These are phyloP conservation scores for Syngnathus scovelli DNA, from an alignment of 2,113 vertebrate genomes.

Conservation along the genomic window DNA sequence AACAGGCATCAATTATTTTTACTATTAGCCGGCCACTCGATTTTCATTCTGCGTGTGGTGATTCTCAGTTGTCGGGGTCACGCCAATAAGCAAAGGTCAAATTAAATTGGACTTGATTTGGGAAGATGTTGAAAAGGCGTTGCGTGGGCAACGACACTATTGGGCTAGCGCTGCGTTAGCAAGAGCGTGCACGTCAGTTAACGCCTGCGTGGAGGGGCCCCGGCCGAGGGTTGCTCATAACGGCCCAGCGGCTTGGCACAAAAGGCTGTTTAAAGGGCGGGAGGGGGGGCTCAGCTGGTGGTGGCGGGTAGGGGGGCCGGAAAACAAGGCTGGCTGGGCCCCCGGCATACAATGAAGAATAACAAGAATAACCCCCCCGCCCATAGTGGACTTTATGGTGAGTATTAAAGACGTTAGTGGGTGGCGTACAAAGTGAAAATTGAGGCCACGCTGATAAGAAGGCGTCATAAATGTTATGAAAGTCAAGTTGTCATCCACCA, in stretches of 20 bases:
- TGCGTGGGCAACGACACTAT: no score
- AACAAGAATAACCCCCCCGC: conserved; percentile 24
- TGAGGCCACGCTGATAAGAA: background rate
- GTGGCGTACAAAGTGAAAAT: background rate
- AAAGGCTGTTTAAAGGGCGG: conserved; percentile 65
- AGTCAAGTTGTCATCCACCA: background rate
- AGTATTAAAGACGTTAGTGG: conserved; percentile 46
- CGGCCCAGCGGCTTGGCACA: conserved; percentile 62
- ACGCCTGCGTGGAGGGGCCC: conserved; percentile 38
- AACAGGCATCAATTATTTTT: no score
- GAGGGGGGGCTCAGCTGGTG: conserved; percentile 52
- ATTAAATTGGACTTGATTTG: no score
- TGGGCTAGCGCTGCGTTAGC: background rate
- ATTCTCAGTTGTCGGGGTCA: no score
- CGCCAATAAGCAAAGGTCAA: no score
- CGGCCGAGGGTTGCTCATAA: conserved; percentile 63
- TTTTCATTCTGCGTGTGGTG: no score
- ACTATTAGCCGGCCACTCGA: no score
- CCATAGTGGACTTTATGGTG: conserved; percentile 56
- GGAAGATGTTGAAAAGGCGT: no score
- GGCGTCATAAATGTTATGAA: background rate
- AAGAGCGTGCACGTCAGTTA: background rate
- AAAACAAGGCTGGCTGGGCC: conserved; percentile 50
- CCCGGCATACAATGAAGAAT: conserved; percentile 45
- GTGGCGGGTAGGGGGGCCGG: conserved; percentile 17